phyloP scores from a whole-genome alignment of 2,888 invertebrate genomes.

The Axea sp. region DNA sequence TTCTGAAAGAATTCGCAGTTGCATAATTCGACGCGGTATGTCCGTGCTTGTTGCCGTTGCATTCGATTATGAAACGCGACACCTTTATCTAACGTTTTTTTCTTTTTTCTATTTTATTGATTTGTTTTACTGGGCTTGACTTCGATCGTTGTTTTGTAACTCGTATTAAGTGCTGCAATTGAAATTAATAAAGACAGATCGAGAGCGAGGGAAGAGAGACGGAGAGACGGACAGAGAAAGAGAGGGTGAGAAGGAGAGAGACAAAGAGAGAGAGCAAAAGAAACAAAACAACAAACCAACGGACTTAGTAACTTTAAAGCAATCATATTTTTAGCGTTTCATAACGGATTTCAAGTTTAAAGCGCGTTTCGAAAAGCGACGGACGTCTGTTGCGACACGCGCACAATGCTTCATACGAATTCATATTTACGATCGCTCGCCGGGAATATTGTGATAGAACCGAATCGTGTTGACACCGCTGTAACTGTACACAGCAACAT shows the following conservation, averaged over 20 bases:
- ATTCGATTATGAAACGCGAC: conserved; percentile 59
- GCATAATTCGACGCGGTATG: conserved; percentile 42
- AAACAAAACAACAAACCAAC: too few relatives aligned
- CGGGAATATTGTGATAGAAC: conserved; percentile 32
- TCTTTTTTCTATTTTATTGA: conserved; percentile 39
- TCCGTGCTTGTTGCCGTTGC: conserved; percentile 34
- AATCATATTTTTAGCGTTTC: conserved; percentile 16
- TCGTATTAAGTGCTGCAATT: conserved; percentile 35
- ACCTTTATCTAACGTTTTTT: conserved; percentile 53
- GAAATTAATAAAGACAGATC: conserved; percentile 38
- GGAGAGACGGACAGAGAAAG: background rate
- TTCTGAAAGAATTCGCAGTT: conserved; percentile 42
- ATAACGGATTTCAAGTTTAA: conserved; percentile 12
- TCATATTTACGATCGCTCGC: conserved; percentile 46
- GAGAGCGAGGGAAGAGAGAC: background rate
- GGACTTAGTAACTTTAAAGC: conserved; percentile 10
- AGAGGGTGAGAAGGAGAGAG: too few relatives aligned
- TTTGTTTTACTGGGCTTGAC: conserved; percentile 47
- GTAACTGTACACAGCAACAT: conserved; percentile 52
- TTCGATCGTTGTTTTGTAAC: conserved; percentile 38
- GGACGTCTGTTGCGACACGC: conserved; percentile 11
- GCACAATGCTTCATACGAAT: conserved; percentile 32
- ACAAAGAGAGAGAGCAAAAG: background rate
- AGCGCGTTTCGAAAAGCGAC: background rate
- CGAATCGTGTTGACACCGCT: conserved; percentile 38